Conservation (phyloP, 2,797 vertebrate species). For the Ataeniobius toweri region DNA sequence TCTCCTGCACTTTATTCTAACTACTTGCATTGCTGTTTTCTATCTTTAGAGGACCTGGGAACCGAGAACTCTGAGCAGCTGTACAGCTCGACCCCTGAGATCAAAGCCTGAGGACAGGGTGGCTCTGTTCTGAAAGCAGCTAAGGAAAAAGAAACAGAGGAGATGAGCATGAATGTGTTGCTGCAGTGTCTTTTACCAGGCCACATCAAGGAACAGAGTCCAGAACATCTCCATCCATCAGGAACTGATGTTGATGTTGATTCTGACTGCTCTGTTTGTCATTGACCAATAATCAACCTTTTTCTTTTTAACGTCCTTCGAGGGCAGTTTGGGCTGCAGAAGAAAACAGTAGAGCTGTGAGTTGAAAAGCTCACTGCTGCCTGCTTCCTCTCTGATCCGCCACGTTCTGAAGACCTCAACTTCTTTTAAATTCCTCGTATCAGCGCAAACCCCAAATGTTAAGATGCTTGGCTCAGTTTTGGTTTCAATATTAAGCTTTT, state of each 20-base stretch:
- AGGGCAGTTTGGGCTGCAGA: slow-evolving; percentile 57
- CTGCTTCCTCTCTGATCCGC: slow-evolving; percentile 83
- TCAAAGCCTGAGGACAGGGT: slow-evolving; percentile 87
- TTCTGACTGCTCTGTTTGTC: slow-evolving; percentile 37
- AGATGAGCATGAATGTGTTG: slow-evolving; percentile 37
- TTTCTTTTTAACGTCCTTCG: slow-evolving; percentile 30
- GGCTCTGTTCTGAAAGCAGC: neutral
- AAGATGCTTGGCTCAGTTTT: slow-evolving; percentile 28
- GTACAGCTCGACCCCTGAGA: slow-evolving; percentile 89
- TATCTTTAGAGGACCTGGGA: slow-evolving; percentile 87
- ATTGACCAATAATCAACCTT: slow-evolving; percentile 28
- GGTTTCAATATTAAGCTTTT: slow-evolving; percentile 47
- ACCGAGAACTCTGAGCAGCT: slow-evolving; percentile 92
- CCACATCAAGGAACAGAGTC: slow-evolving; percentile 65
- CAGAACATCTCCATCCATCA: slow-evolving; percentile 61
- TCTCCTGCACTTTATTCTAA: neutral
- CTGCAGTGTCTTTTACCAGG: slow-evolving; percentile 45
- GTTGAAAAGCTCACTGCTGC: slow-evolving; percentile 73
- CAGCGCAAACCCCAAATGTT: neutral
- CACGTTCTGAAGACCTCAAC: slow-evolving; percentile 54
- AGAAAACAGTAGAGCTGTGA: slow-evolving; percentile 82
- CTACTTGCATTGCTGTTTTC: neutral
- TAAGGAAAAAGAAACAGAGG: slow-evolving; percentile 7
- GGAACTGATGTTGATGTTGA: slow-evolving; percentile 44
- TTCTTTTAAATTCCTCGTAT: slow-evolving; percentile 29